Evolutionary conservation across 2,113 vertebrate species (phyloP).

Genomic region (Procapra przewalskii): DNA sequence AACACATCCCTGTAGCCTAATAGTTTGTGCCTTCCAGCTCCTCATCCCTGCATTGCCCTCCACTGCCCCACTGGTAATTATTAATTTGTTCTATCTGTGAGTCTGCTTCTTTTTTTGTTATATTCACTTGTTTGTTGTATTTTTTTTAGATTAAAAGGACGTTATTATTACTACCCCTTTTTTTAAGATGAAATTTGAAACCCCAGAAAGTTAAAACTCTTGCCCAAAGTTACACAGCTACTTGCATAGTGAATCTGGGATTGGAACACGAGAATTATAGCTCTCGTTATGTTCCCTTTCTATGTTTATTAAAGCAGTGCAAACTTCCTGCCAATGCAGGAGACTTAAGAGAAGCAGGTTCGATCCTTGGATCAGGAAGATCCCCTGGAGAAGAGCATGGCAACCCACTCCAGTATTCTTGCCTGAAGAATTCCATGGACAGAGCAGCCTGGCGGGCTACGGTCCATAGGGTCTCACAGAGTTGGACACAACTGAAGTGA

Average conservation of each 20-base stretch:
- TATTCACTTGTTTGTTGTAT: background rate
- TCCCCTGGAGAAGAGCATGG: background rate
- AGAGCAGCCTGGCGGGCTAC: background rate
- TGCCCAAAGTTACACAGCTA: background rate
- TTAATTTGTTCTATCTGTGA: background rate
- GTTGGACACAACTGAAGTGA: background rate
- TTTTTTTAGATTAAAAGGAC: background rate
- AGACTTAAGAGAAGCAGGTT: background rate
- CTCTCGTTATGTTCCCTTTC: background rate
- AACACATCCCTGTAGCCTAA: background rate
- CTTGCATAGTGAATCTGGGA: background rate
- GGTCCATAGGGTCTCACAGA: background rate
- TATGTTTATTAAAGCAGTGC: background rate
- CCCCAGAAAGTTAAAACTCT: background rate
- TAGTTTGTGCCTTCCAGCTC: background rate
- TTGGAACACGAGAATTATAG: background rate
- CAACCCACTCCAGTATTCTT: background rate
- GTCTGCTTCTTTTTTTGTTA: background rate
- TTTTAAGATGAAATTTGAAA: background rate
- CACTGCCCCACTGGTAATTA: background rate
- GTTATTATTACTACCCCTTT: background rate
- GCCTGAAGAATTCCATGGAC: background rate
- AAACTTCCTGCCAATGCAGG: background rate
- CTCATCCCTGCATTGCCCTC: no score
- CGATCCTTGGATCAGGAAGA: background rate